Percentiles rank a stretch among this genome's conserved stretches.
Conservation (phyloP, 2,888 invertebrate genomes). For the Girardia tigrina region DNA sequence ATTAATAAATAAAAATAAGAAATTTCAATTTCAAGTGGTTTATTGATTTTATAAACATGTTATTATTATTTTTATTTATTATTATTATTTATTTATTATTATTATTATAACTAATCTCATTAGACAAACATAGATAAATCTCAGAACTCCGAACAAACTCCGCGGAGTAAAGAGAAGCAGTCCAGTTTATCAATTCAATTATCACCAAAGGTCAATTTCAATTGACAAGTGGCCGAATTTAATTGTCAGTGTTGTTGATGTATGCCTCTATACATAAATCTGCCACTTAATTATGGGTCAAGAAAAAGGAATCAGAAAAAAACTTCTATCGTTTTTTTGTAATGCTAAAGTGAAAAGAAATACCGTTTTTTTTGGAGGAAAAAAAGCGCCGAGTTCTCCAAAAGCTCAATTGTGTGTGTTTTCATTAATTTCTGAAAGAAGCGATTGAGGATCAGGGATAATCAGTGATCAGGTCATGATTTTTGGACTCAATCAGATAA, state of each 20-base stretch:
- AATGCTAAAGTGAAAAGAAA: too few species aligned
- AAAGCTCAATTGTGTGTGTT: not conserved
- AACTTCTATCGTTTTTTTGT: not conserved
- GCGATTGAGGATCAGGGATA: not conserved
- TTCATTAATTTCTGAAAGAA: not conserved
- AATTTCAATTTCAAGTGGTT: too few species aligned
- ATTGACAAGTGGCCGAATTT: conserved; percentile 9
- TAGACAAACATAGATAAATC: not conserved
- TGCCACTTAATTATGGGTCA: conserved; percentile 4
- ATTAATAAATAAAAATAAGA: too few species aligned
- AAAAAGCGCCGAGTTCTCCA: too few species aligned
- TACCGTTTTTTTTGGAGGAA: not conserved
- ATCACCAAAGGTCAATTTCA: conserved; percentile 23
- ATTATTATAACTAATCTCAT: not conserved
- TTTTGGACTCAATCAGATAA: conserved; percentile 23
- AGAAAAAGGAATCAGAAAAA: not conserved
- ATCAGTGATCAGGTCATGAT: conserved; percentile 7
- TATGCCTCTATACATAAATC: conserved; percentile 23
- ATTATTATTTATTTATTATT: not conserved
- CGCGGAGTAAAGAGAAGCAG: not conserved
- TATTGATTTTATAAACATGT: too few species aligned
- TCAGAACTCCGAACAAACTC: not conserved
- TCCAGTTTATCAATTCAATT: conserved; percentile 20
- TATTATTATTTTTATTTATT: not conserved
- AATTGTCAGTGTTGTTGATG: conserved; percentile 15